phyloP scores from a whole-genome alignment of 2,888 invertebrate species.

The Galeopsomyia nigrocyanea region DNA sequence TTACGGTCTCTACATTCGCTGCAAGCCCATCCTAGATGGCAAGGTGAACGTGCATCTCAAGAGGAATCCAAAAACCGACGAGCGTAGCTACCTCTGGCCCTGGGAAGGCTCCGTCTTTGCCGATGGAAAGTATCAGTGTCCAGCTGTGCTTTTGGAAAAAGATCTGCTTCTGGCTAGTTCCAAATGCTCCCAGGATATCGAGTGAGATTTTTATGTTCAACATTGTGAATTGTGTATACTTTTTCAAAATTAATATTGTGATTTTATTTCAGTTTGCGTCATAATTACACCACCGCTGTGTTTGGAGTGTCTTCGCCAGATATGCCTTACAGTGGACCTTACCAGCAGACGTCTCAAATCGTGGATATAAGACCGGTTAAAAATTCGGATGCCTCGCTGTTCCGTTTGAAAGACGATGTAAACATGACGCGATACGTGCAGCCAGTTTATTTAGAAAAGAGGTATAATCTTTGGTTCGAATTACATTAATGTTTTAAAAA shows the following conservation, averaged over 20 bases:
- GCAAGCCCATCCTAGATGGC: slow-evolving; percentile 54
- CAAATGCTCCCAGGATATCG: slow-evolving; percentile 69
- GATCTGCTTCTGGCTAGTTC: slow-evolving; percentile 76
- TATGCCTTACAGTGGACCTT: slow-evolving; percentile 74
- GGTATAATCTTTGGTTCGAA: slow-evolving; percentile 59
- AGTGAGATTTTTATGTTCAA: slow-evolving; percentile 63
- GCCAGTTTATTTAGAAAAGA: slow-evolving; percentile 73
- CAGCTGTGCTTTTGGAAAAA: slow-evolving; percentile 77
- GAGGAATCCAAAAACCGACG: slow-evolving; percentile 48
- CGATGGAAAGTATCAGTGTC: slow-evolving; percentile 79
- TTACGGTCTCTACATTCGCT: slow-evolving; percentile 55
- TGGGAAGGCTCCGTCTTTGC: slow-evolving; percentile 82
- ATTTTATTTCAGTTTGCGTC: slow-evolving; percentile 68
- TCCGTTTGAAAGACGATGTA: slow-evolving; percentile 75
- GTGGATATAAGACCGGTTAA: slow-evolving; percentile 73
- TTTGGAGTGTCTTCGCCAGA: slow-evolving; percentile 78
- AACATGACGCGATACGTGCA: slow-evolving; percentile 76
- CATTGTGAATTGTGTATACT: background rate
- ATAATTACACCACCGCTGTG: slow-evolving; percentile 75
- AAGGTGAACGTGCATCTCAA: slow-evolving; percentile 46
- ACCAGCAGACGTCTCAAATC: slow-evolving; percentile 79
- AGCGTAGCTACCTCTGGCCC: slow-evolving; percentile 72
- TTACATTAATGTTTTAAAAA: slow-evolving; percentile 9
- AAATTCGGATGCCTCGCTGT: slow-evolving; percentile 74
- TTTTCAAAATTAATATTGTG: background rate